Base-by-base conservation (phyloP, 2,797 vertebrate genomes). In the Enteromius paludinosus region DNA sequence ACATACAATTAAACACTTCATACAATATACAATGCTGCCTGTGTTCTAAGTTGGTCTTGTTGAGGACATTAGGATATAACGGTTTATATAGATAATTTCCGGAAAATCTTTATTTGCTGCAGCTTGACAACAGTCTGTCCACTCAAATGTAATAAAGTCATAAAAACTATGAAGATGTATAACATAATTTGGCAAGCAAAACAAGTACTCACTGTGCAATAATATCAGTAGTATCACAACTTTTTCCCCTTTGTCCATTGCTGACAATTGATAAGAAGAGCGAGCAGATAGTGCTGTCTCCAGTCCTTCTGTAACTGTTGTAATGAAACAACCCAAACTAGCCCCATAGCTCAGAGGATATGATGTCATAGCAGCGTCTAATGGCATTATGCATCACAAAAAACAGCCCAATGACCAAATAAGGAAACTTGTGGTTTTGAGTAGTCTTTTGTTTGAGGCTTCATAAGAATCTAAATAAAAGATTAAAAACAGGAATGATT, bases 121-220 rank as follows among this genome's bases (percentile, higher is more conserved):
- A 25, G 23, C 23, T 12, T 20, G 25, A 30, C 9, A 49, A 49
- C 49, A 30, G 28, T n/a, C 10, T 30, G 18, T 72, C 5, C 5
- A 47, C 17, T 12, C 18, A 73, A 52, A n/a, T 20, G 43, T 49
- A 33, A 20, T 25, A 66, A 69, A 23, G 6, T 49, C 11, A 69
- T 43, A 5, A 49, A 54, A 54, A 54, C 20, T 35, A 15, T 17
- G 3, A 7, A 9, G 12, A 56, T 23, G 4, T 25, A 38, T 56
- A 54, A 23, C 30, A 72, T n/a, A 10, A 25, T 73, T 23, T n/a
- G 6, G 33, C 15, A 38, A 41, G 30, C 49, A 69, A 41, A 30
- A 65, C 5, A 38, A 69, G 28, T 74, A 82, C 80, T 82, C 23
- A 82, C 80, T 54, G 45, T 81, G 79, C 35, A 82, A 7, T 52